Evolutionary conservation across 2,113 vertebrate genomes (phyloP), one percentile per base, ranked within the genome.

Genomic region (Eulacestoma nigropectus): DNA sequence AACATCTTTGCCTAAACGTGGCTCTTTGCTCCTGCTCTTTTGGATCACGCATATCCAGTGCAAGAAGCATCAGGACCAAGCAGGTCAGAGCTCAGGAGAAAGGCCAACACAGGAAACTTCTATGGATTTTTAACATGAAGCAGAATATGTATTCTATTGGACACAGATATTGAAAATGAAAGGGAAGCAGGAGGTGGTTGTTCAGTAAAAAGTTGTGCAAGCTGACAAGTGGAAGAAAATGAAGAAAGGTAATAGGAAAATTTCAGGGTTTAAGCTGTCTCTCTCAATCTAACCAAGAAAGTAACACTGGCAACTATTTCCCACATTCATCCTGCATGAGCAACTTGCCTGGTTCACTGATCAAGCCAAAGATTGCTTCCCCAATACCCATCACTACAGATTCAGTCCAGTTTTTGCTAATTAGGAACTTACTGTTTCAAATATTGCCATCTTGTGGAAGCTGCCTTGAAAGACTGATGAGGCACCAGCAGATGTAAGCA

Each of bases 371-470:
- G 57, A 50, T 1, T 46, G 22, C 35, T 74, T 65, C 44, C 68
- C 47, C 42, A 50, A 19, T 2, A 56, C 5, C 9, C 33, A 30
- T 13, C 47, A 30, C 22, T n/a, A 33, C 8, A 46, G 72, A 69
- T 11, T 25, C n/a, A 19, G 22, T 27, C 19, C 41, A 47, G 15
- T 11, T 89, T 73, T 84, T 29, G 27, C 41, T 16, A 55, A 27
- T 14, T 32, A 32, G 13, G 50, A 89, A 41, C 18, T 80, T 94
- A 81, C 44, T 22, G 17, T 67, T 88, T 93, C 85, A 64, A 56
- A 94, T 39, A 81, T 30, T 78, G 95, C 95, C 96, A 97, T 49
- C 95, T 94, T 32, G 90, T 89, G 96, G 96, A 89, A 72, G 52
- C 17, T 81, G 85, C 44, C 68, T 39, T 44, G 55, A 92, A 84